Percentiles rank a stretch among this genome's conserved stretches.
These are phyloP conservation scores for Eueremaeus valkanovi DNA, from an alignment of 2,888 invertebrate genomes.

Conservation along the genomic window DNA sequence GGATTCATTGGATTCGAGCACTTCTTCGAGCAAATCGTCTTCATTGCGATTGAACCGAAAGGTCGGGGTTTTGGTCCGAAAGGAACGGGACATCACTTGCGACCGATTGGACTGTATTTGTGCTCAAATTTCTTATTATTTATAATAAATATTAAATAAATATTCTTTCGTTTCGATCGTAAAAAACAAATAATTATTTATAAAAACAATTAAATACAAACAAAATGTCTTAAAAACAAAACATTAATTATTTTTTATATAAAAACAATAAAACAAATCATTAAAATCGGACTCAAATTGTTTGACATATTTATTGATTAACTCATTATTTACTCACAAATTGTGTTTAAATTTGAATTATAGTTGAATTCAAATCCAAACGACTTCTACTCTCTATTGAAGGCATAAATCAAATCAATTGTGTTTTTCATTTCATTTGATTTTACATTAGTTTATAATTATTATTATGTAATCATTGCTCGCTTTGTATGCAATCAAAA, in stretches of 20 bases:
- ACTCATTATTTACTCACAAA: not conserved
- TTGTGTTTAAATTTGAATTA: not conserved
- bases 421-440: not conserved
- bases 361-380: too few relatives aligned
- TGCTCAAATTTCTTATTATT: not conserved
- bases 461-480: slow-evolving; percentile 28
- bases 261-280: not conserved
- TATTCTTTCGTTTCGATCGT: not conserved
- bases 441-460: not conserved
- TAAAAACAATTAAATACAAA: not conserved
- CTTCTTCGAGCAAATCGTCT: slow-evolving; percentile 35
- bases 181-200: not conserved
- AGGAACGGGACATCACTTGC: slow-evolving; percentile 7
- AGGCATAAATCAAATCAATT: not conserved
- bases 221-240: too few relatives aligned
- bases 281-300: not conserved
- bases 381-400: too few relatives aligned
- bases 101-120: not conserved
- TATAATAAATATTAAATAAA: slow-evolving; percentile 1
- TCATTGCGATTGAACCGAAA: slow-evolving; percentile 29
- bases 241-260: too few relatives aligned
- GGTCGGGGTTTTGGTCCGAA: slow-evolving; percentile 18
- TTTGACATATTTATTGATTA: not conserved
- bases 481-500: slow-evolving; percentile 14
- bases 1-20: slow-evolving; percentile 4